Conservation (phyloP, 2,888 invertebrate genomes). For the Agrilus mali region DNA sequence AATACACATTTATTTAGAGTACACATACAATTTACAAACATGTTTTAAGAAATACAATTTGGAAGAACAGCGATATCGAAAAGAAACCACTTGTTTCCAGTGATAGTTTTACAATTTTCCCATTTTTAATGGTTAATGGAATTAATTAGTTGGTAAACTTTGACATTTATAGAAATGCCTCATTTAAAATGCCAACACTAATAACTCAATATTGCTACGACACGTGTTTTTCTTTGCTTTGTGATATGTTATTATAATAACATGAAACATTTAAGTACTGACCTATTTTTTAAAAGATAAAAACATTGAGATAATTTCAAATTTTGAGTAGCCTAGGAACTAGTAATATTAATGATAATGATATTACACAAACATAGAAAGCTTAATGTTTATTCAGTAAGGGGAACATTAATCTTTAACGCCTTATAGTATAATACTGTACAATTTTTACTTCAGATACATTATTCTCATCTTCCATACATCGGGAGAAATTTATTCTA, state of each 20-base stretch:
- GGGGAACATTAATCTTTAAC: too few relatives aligned
- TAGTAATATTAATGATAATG: constrained; percentile 19
- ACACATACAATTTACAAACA: constrained; percentile 33
- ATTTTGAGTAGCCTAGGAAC: constrained; percentile 29
- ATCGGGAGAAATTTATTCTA: too few relatives aligned
- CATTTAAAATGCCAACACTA: too few relatives aligned
- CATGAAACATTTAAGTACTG: constrained; percentile 23
- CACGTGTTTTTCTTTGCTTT: constrained; percentile 23
- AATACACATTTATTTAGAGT: constrained; percentile 15
- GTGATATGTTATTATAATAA: constrained; percentile 31
- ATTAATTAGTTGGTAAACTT: too few relatives aligned
- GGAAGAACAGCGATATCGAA: too few relatives aligned
- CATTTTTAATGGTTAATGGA: too few relatives aligned
- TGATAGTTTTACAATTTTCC: too few relatives aligned
- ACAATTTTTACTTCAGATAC: constrained; percentile 18
- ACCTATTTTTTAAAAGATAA: constrained; percentile 16
- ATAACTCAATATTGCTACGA: constrained; percentile 25
- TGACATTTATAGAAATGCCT: too few relatives aligned
- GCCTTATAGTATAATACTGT: constrained; percentile 23
- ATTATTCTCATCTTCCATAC: too few relatives aligned
- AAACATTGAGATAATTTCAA: constrained; percentile 24
- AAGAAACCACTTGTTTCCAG: too few relatives aligned
- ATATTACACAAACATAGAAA: constrained; percentile 21
- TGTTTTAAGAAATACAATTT: constrained; percentile 7
- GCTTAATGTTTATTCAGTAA: constrained; percentile 5